phyloP scores from a whole-genome alignment of 2,797 vertebrate genomes.

The Diplodus sargus region DNA sequence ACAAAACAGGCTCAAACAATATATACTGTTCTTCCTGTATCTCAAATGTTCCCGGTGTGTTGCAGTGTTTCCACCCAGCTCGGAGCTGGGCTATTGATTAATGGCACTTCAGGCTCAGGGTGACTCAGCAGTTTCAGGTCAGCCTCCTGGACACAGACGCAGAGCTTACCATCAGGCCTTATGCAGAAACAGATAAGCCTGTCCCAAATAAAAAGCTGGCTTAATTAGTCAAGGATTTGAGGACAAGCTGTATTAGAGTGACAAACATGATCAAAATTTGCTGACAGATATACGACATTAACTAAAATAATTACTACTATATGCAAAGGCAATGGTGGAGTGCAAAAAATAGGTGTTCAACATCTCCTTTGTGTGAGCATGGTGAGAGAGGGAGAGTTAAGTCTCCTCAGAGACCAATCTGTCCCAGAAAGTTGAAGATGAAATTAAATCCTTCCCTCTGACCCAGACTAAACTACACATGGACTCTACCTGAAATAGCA shows the following conservation, averaged over 20 bases:
- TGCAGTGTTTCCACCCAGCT: conserved; percentile 41
- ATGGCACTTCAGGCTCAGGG: conserved; percentile 27
- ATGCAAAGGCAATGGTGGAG: background rate
- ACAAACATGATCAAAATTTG: background rate
- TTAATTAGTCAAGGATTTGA: background rate
- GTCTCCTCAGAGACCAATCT: conserved; percentile 48
- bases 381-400: background rate
- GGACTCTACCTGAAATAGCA: conserved; percentile 29
- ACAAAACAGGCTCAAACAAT: background rate
- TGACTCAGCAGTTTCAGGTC: conserved; percentile 65
- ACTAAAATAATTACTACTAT: background rate
- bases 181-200: conserved; percentile 25
- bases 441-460: conserved; percentile 49
- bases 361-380: background rate
- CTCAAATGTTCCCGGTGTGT: conserved; percentile 31
- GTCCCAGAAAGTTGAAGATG: conserved; percentile 52
- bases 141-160: conserved; percentile 31
- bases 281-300: background rate
- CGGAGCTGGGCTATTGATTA: conserved; percentile 56
- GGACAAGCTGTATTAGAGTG: background rate
- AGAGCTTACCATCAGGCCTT: conserved; percentile 4
- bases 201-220: background rate
- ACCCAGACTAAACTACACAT: conserved; percentile 31
- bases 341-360: background rate
- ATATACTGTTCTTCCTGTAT: conserved; percentile 10